phyloP scores from a whole-genome alignment of 2,797 vertebrate species.

The Falco columbarius region DNA sequence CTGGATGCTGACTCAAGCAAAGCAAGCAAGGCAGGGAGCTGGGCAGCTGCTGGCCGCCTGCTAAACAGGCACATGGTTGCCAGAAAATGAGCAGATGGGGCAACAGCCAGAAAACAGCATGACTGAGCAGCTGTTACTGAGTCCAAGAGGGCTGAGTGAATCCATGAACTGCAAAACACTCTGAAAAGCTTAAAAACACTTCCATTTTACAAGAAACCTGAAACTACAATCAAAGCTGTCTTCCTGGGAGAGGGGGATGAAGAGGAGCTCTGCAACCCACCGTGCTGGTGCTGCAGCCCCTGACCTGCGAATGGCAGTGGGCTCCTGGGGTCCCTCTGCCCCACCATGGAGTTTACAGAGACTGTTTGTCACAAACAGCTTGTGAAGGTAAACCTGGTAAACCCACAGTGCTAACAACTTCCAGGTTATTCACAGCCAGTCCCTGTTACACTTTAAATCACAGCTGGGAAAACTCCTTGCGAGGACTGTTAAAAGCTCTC shows the following conservation, averaged over 20 bases:
- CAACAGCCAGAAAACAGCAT: background rate
- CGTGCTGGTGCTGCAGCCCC: accelerated
- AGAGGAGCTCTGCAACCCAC: background rate
- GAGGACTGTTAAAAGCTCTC: background rate
- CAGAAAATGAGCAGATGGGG: background rate
- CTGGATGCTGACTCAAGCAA: background rate
- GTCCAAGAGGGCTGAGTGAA: background rate
- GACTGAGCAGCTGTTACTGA: background rate
- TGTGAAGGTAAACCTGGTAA: background rate
- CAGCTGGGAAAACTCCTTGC: background rate
- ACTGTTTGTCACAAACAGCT: background rate
- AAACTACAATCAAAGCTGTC: background rate
- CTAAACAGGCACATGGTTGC: background rate
- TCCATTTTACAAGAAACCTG: background rate
- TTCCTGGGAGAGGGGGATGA: background rate
- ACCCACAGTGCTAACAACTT: accelerated
- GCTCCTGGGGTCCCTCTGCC: background rate
- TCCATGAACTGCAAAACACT: background rate
- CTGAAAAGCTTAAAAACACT: background rate
- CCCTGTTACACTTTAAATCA: background rate
- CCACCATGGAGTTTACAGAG: no score
- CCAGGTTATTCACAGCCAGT: background rate
- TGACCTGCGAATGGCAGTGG: background rate
- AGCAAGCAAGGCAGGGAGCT: background rate
- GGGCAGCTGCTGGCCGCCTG: background rate